Conservation (phyloP, 2,113 vertebrate genomes). For the Pollimyrus isidori region DNA sequence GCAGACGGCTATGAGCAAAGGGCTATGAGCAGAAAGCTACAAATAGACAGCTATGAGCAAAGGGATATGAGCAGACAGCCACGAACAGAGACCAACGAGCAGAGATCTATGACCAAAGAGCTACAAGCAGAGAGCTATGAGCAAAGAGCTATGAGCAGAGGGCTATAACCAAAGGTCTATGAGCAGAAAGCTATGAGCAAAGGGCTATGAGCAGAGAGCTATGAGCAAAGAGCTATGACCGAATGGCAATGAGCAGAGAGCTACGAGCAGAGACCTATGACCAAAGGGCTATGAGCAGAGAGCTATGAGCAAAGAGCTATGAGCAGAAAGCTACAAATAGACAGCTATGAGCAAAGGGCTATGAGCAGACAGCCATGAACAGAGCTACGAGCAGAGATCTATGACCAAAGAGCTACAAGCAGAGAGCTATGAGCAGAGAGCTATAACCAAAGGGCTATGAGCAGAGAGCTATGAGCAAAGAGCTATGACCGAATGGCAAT, state of each 20-base stretch:
- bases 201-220: fast-evolving
- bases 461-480: neutral
- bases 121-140: too few species aligned
- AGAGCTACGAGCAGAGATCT: fast-evolving
- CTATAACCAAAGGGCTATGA: neutral
- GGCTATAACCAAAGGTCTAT: fast-evolving
- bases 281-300: too few species aligned
- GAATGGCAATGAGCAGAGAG: fast-evolving
- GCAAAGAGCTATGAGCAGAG: neutral
- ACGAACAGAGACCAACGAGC: fast-evolving
- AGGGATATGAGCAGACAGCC: fast-evolving
- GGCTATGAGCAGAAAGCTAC: fast-evolving
- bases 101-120: fast-evolving
- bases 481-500: fast-evolving
- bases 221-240: neutral
- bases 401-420: neutral
- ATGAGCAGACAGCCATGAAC: too few species aligned
- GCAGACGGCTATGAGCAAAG: neutral
- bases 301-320: neutral
- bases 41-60: too few species aligned
- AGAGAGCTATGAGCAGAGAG: neutral
- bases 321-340: neutral
- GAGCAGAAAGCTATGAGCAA: neutral
- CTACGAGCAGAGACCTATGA: neutral
- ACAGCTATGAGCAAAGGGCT: neutral